Evolutionary conservation across 2,113 vertebrate genomes (phyloP).

Genomic region (Lophochroa leadbeateri): DNA sequence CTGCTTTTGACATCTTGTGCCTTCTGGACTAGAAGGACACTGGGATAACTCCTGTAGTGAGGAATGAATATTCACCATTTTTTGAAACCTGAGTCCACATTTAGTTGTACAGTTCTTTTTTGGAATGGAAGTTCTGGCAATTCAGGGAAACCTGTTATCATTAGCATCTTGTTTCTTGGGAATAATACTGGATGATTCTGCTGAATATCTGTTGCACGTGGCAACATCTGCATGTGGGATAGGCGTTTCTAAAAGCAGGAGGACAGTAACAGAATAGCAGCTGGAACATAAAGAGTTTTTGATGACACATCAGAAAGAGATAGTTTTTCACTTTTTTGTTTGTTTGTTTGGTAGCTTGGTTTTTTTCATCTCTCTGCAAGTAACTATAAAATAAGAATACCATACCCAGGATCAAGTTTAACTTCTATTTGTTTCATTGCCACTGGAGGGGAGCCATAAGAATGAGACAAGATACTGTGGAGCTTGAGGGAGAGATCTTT

Average conservation of each 20-base stretch:
- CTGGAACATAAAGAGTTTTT: accelerated
- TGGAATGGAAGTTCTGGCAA: background rate
- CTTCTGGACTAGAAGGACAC: background rate
- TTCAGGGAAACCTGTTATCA: background rate
- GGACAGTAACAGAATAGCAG: background rate
- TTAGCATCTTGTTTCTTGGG: background rate
- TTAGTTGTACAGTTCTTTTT: background rate
- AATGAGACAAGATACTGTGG: background rate
- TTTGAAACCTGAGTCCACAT: background rate
- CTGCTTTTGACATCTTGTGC: background rate
- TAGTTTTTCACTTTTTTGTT: background rate
- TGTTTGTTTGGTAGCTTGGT: background rate
- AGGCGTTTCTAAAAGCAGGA: background rate
- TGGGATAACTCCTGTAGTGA: background rate
- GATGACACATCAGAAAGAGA: background rate
- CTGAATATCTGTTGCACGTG: background rate
- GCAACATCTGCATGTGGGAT: background rate
- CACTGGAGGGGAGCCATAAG: background rate
- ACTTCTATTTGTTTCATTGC: slow-evolving; percentile 1
- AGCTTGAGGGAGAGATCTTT: background rate
- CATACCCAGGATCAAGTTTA: background rate
- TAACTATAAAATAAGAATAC: background rate
- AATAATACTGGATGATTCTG: background rate
- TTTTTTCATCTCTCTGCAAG: background rate
- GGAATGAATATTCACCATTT: background rate